phyloP scores from a whole-genome alignment of 2,888 invertebrate genomes.

The Zygothrica quintamaculata region DNA sequence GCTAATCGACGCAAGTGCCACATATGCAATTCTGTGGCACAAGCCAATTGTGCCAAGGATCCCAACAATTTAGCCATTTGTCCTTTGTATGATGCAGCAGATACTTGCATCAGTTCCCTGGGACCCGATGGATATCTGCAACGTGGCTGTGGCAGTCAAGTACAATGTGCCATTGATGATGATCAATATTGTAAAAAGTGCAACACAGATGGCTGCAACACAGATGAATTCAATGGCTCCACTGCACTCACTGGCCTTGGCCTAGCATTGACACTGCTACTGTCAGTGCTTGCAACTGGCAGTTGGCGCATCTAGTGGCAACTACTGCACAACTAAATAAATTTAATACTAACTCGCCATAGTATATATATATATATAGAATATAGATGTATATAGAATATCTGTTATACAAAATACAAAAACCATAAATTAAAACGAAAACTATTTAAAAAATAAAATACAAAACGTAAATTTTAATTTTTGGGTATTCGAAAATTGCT shows the following conservation, averaged over 20 bases:
- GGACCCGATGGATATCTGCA: conserved; percentile 34
- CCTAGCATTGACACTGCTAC: conserved; percentile 57
- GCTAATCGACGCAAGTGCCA: conserved; percentile 73
- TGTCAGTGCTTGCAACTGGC: conserved; percentile 54
- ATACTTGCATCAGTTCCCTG: conserved; percentile 67
- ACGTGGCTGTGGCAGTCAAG: conserved; percentile 75
- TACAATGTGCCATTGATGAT: conserved; percentile 65
- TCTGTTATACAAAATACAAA: conserved; percentile 34
- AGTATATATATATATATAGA: conserved; percentile 49
- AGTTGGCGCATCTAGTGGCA: conserved; percentile 22
- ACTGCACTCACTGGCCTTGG: conserved; percentile 55
- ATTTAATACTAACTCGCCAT: conserved; percentile 23
- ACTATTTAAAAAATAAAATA: conserved; percentile 25
- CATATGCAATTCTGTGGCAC: conserved; percentile 71
- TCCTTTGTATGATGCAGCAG: conserved; percentile 65
- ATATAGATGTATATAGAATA: conserved; percentile 61
- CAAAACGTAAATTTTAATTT: too few species aligned
- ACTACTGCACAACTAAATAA: not conserved
- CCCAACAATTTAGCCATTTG: conserved; percentile 68
- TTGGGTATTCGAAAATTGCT: too few species aligned
- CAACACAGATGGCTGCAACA: conserved; percentile 73
- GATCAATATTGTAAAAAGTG: conserved; percentile 71
- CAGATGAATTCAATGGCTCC: conserved; percentile 55
- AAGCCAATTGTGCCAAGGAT: conserved; percentile 49
- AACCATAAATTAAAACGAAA: conserved; percentile 39